Evolutionary conservation across 1,140 invertebrate species (phyloP), one percentile per base, ranked within the genome.

Genomic region (Frieseomelitta varia): DNA sequence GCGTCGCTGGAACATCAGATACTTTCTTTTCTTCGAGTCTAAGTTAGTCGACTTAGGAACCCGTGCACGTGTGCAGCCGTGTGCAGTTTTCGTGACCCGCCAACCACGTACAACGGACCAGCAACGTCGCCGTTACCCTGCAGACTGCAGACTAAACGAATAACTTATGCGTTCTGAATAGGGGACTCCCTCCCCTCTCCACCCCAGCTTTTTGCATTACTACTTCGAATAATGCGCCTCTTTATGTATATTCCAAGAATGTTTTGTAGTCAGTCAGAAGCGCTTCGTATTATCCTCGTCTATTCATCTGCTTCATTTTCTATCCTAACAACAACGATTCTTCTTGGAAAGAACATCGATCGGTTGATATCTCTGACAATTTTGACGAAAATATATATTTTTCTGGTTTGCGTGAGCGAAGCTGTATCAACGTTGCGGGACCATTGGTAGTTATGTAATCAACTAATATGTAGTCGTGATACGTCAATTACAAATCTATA

Each of bases 101-200:
- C 56, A 87, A 56, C 87, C 87, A 85, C 87, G 86, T 89, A 88
- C 65, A 63, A 79, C 74, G 84, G 84, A 58, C 85, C 67, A 24
- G 53, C 47, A 30, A 61, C 39, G 69, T 34, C 79, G 75, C 71
- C 39, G 63, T 55, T 30, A 47, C 65, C 14, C n/a, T n/a, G n/a
- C 61, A n/a, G n/a, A 61, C 68, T 78, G 85, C 76, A 69, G 78
- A 75, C 87, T 87, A 87, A 88, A 85, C 87, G 87, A 89, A 89
- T 89, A 89, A 89, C 87, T 89, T 89, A 89, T 89, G 86, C 87
- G 86, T 83, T 82, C 84, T 88, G 87, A 89, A 89, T 89, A 89
- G 85, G 86, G 85, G 86, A 88, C 82, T 78, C 75, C 67, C 47
- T 55, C 79, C 17, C 19, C 4, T 6, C 17, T 56, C 55, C 8